Base-by-base conservation (phyloP, 2,888 invertebrate genomes). In the Morpho helenor region DNA sequence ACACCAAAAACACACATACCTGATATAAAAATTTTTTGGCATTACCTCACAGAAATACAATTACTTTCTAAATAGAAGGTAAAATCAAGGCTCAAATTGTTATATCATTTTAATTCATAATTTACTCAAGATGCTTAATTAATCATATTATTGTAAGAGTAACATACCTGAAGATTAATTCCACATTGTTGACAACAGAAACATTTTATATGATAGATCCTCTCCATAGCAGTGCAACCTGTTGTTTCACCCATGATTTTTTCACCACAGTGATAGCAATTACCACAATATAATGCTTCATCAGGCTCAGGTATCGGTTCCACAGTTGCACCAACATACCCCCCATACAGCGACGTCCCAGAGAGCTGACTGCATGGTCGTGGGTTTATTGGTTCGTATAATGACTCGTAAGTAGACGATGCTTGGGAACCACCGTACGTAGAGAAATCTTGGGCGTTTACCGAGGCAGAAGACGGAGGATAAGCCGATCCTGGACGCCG, bases 161-260 rank as follows among this genome's bases (percentile, higher is more conserved):
- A 31, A 31, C 66, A 63, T 67, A 87, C 98, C 88, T 97, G 95
- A 54, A 90, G 76, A 67, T 96, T 96, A 49, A 96, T 95, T 65
- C 95, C 95, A 85, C 99, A 99, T 63, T 96, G 95, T 57, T 95
- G 94, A 81, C 99, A 99, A 52, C 96, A 96, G 84, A 99, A 99
- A 76, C 99, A 99, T 63, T 94, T 93, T 60, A 98, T 97, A 76
- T 99, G 99, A 82, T 97, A 99, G 58, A 99, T 95, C 82, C 98
- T 96, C 73, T 98, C 98, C 97, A 99, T 98, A 0, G 99, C 99
- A 0, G 98, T 98, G 75, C 99, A 99, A 0, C 99, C 99, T 42
- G 96, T 97, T 31, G 96, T 97, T 84, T 98, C 98, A 0, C 97
- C 98, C 75, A 98, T 94, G 54, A 99, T 97, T 79, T 96, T 96